Percentiles rank a stretch among this genome's conserved stretches.
Conservation (phyloP, 2,113 vertebrate species). For the Nothoprocta pentlandii region DNA sequence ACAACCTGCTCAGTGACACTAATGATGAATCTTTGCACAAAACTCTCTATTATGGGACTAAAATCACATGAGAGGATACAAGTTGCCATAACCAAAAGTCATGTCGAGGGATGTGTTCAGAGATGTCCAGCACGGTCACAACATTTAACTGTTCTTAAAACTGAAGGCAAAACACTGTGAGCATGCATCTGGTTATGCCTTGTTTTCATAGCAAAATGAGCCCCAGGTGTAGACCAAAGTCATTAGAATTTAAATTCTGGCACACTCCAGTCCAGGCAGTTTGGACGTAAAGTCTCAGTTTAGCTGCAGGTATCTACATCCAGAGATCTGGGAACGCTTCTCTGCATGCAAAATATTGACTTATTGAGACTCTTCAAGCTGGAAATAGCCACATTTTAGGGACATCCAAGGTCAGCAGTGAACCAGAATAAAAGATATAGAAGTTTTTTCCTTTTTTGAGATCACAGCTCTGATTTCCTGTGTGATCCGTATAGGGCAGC, state of each 20-base stretch:
- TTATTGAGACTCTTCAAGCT: not conserved
- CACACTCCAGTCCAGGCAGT: not conserved
- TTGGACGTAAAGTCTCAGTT: not conserved
- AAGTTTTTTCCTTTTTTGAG: not conserved
- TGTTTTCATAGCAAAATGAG: not conserved
- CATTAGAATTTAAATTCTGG: not conserved
- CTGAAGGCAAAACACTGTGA: not conserved
- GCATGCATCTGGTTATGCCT: not conserved
- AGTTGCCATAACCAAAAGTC: not conserved
- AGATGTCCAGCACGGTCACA: not conserved
- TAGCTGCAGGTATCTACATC: not conserved
- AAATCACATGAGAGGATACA: not conserved
- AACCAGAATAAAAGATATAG: not conserved
- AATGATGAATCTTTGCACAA: not conserved
- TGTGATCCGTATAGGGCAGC: fast-evolving
- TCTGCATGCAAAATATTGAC: not conserved
- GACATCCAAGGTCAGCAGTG: not conserved
- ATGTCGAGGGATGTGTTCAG: not conserved
- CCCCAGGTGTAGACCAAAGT: not conserved
- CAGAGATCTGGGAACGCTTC: not conserved
- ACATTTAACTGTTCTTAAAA: not conserved
- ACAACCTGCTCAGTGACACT: not conserved
- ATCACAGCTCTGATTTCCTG: not conserved
- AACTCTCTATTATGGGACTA: not conserved
- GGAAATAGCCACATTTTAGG: not conserved